phyloP scores from a whole-genome alignment of 1,140 invertebrate species.

The Steinernema khuongi region DNA sequence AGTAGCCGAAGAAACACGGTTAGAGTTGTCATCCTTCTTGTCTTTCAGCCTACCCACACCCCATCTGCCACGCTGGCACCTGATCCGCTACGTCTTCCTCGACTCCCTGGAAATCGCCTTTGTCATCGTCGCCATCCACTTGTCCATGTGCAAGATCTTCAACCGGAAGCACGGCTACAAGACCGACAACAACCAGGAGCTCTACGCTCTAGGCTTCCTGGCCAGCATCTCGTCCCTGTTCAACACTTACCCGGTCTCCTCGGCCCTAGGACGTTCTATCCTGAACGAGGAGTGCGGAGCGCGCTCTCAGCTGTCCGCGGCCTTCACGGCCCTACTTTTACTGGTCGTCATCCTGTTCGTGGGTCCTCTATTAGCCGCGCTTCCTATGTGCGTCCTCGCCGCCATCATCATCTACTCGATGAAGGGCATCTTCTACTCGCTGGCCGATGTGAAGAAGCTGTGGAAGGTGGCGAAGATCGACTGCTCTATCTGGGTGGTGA shows the following conservation, averaged over 20 bases:
- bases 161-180: constrained; percentile 64
- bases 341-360: constrained; percentile 63
- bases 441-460: constrained; percentile 26
- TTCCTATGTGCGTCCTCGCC: constrained; percentile 57
- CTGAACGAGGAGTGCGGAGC: constrained; percentile 61
- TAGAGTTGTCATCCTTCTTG: not conserved
- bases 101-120: constrained; percentile 62
- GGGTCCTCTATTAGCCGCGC: constrained; percentile 60
- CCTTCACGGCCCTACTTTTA: constrained; percentile 51
- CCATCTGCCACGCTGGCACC: constrained; percentile 51
- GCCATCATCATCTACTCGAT: constrained; percentile 23
- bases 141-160: constrained; percentile 65
- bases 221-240: constrained; percentile 63
- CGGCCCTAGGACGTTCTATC: constrained; percentile 59
- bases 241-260: constrained; percentile 61
- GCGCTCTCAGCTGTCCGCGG: constrained; percentile 58
- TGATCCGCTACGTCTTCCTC: constrained; percentile 50
- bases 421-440: constrained; percentile 13
- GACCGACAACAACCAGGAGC: constrained; percentile 65
- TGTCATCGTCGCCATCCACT: constrained; percentile 64
- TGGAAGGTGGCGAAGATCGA: constrained; percentile 48
- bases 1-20: constrained; percentile 3
- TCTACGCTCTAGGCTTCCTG: constrained; percentile 63
- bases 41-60: constrained; percentile 56
- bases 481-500: constrained; percentile 49